A percentile compares a stretch with the other conserved stretches of the same genome.
These are phyloP conservation scores for Helicoverpa armigera DNA, from an alignment of 1,140 invertebrate genomes.

Conservation along the genomic window DNA sequence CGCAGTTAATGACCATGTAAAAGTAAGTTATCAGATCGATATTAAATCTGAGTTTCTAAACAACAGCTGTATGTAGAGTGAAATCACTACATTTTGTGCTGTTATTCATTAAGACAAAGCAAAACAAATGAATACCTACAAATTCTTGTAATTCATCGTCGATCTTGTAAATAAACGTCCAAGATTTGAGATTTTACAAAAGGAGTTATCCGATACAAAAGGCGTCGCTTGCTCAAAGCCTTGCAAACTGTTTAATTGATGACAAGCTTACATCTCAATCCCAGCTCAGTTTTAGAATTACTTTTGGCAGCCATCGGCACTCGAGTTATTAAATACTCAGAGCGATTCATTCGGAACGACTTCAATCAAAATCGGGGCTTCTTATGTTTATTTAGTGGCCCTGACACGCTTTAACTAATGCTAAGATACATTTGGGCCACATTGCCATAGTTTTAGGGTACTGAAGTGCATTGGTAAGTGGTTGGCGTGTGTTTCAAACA, in stretches of 20 bases:
- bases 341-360: background rate
- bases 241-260: conserved; percentile 8
- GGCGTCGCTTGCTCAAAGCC: background rate
- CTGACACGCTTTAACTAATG: too few species aligned
- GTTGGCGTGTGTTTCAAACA: background rate
- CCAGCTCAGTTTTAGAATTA: background rate
- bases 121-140: too few species aligned
- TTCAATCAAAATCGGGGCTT: background rate
- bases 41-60: too few species aligned
- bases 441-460: too few species aligned
- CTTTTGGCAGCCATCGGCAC: background rate
- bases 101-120: too few species aligned
- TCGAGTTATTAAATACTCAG: background rate
- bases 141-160: background rate
- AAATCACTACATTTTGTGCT: too few species aligned
- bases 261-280: background rate
- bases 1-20: too few species aligned
- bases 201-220: background rate
- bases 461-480: background rate
- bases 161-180: background rate
- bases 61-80: too few species aligned
- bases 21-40: too few species aligned
- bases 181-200: background rate
- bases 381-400: background rate
- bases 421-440: too few species aligned